A percentile compares a stretch with the other conserved stretches of the same genome.
These are phyloP conservation scores for Pteronotus mesoamericanus DNA, from an alignment of 2,797 vertebrate species.

Conservation along the genomic window DNA sequence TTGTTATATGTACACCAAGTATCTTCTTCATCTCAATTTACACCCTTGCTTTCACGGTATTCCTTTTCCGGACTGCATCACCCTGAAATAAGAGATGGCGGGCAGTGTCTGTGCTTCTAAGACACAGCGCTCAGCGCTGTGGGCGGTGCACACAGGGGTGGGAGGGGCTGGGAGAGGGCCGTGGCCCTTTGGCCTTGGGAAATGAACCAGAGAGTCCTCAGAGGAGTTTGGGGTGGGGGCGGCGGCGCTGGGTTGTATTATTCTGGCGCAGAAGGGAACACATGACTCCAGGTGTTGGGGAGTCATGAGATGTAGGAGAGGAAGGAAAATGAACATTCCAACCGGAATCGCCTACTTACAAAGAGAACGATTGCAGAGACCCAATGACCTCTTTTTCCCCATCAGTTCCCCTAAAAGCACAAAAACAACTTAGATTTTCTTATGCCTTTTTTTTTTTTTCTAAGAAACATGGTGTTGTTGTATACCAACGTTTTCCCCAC, in stretches of 20 bases:
- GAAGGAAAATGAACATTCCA: background rate
- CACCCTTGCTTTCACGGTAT: background rate
- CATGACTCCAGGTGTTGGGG: background rate
- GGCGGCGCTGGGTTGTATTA: background rate
- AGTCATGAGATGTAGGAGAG: background rate
- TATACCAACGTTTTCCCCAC: background rate
- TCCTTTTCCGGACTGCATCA: background rate
- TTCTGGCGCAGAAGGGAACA: background rate
- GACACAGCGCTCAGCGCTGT: background rate
- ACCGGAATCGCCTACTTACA: background rate
- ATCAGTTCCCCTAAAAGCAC: background rate
- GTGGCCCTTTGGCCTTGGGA: background rate
- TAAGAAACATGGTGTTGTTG: background rate
- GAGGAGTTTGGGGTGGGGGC: background rate
- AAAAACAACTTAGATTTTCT: background rate
- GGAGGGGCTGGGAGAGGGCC: background rate
- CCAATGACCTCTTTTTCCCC: background rate
- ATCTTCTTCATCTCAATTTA: background rate
- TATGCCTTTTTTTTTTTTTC: background rate
- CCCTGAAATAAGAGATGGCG: background rate
- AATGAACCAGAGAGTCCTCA: background rate
- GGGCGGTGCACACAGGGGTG: fast-evolving
- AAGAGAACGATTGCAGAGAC: fast-evolving
- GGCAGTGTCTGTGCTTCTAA: background rate
- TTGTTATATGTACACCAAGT: background rate